A percentile compares a stretch with the other conserved stretches of the same genome.
Evolutionary conservation across 37 sponge, comb jelly and placozoan species (phyloP).

Genomic region (Ianthella basta): DNA sequence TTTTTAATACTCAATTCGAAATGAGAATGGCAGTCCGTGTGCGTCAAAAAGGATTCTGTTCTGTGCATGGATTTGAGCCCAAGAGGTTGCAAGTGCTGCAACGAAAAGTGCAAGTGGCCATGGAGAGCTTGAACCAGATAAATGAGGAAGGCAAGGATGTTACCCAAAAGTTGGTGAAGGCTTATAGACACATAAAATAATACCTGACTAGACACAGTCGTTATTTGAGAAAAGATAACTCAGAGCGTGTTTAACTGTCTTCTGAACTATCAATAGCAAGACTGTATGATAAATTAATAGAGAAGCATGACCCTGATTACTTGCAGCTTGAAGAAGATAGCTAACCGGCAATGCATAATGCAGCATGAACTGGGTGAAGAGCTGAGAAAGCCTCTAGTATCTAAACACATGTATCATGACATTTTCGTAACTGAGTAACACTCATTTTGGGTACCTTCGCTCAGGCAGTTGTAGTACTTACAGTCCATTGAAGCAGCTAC

Average conservation of each 20-base stretch:
- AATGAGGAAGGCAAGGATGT: too few species aligned
- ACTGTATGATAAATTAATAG: constrained; percentile 36
- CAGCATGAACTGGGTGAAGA: constrained; percentile 40
- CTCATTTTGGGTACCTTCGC: constrained; percentile 45
- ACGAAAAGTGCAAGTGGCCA: constrained; percentile 19
- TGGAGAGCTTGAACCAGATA: constrained; percentile 43
- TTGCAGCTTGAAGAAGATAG: constrained; percentile 48
- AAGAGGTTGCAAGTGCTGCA: too few species aligned
- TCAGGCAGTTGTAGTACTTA: constrained; percentile 36
- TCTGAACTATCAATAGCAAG: constrained; percentile 58
- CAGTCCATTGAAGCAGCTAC: constrained; percentile 18
- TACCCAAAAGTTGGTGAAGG: too few species aligned
- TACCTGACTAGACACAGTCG: constrained; percentile 50
- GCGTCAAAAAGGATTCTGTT: too few species aligned
- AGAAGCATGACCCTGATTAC: constrained; percentile 61
- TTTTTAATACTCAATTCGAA: too few species aligned
- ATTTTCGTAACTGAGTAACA: constrained; percentile 53
- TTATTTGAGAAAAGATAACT: constrained; percentile 54
- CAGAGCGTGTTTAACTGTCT: constrained; percentile 49
- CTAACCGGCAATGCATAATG: constrained; percentile 22
- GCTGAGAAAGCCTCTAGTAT: constrained; percentile 59
- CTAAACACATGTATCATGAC: constrained; percentile 58
- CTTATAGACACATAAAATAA: constrained; percentile 30
- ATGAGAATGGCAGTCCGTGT: too few species aligned
- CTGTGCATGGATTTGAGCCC: too few species aligned